Evolutionary conservation across 2,113 vertebrate genomes (phyloP).

Genomic region (Micromys minutus): DNA sequence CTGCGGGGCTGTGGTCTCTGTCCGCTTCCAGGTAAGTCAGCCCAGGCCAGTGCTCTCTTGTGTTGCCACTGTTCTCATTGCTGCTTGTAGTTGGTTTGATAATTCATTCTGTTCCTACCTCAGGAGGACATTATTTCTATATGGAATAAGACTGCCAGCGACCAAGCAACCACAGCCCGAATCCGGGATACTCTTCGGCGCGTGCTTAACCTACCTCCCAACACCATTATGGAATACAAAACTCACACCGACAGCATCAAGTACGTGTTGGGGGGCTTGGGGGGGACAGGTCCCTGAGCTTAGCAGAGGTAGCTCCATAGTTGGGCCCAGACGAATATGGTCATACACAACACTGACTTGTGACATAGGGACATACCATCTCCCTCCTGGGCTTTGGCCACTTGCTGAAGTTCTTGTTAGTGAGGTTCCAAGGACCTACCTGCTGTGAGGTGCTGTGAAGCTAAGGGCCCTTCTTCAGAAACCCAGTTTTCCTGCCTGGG

Average conservation of each 20-base stretch:
- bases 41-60: fast-evolving
- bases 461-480: not conserved
- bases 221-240: conserved; percentile 93
- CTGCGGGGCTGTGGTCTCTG: conserved; percentile 90
- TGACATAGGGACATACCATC: not conserved
- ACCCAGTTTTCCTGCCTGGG: conserved; percentile 26
- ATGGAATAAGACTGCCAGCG: conserved; percentile 93
- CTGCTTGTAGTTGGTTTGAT: conserved; percentile 46
- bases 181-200: conserved; percentile 90
- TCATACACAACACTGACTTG: not conserved
- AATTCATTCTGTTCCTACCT: not conserved
- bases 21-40: conserved; percentile 89
- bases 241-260: conserved; percentile 93
- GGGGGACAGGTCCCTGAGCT: conserved; percentile 64
- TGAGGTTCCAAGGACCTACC: not conserved
- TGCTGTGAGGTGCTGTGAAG: not conserved
- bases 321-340: conserved; percentile 42
- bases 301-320: conserved; percentile 56
- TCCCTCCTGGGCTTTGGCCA: conserved; percentile 33
- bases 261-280: conserved; percentile 83
- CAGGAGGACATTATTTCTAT: conserved; percentile 92
- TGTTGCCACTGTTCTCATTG: not conserved
- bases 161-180: conserved; percentile 90
- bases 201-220: conserved; percentile 92
- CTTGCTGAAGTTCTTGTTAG: not conserved